These are phyloP conservation scores for Drosophila cracens DNA, from an alignment of 2,888 invertebrate genomes.

Conservation along the genomic window DNA sequence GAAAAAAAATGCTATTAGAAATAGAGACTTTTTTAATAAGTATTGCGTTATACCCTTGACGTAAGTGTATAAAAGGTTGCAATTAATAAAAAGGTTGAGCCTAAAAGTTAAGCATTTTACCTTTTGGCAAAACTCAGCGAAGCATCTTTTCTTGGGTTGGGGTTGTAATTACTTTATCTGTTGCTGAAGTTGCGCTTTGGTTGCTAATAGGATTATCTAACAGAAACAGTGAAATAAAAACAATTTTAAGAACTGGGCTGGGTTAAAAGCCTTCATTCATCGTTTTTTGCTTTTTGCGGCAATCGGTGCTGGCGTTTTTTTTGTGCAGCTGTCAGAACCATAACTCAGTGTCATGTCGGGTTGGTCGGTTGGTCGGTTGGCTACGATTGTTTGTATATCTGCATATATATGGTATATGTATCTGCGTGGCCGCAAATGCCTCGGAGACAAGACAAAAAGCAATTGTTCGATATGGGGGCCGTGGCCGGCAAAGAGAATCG, in stretches of 20 bases:
- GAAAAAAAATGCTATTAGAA: not conserved
- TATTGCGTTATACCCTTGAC: slow-evolving; percentile 16
- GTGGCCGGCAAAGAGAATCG: slow-evolving; percentile 51
- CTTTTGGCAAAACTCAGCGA: slow-evolving; percentile 62
- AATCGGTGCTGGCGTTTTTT: slow-evolving; percentile 32
- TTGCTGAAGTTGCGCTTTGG: slow-evolving; percentile 76
- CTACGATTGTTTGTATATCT: slow-evolving; percentile 47
- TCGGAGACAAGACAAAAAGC: slow-evolving; percentile 75
- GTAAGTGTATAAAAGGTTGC: slow-evolving; percentile 27
- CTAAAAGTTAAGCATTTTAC: slow-evolving; percentile 57
- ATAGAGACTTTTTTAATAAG: not conserved
- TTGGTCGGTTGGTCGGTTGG: slow-evolving; percentile 25
- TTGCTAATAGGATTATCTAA: slow-evolving; percentile 76
- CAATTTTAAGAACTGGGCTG: slow-evolving; percentile 25
- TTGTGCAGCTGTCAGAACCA: slow-evolving; percentile 79
- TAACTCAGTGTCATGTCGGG: slow-evolving; percentile 78
- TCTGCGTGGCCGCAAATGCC: slow-evolving; percentile 70
- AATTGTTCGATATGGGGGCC: slow-evolving; percentile 72
- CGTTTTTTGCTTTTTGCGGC: slow-evolving; percentile 42
- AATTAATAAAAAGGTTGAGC: slow-evolving; percentile 58
- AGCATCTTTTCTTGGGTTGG: slow-evolving; percentile 52
- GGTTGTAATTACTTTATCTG: slow-evolving; percentile 78
- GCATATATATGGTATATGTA: slow-evolving; percentile 43
- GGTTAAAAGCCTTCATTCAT: slow-evolving; percentile 38
- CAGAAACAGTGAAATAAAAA: slow-evolving; percentile 38